Percentiles rank a stretch among this genome's conserved stretches.
Evolutionary conservation across 2,797 vertebrate species (phyloP).

Genomic region (Sebastes elongatus): DNA sequence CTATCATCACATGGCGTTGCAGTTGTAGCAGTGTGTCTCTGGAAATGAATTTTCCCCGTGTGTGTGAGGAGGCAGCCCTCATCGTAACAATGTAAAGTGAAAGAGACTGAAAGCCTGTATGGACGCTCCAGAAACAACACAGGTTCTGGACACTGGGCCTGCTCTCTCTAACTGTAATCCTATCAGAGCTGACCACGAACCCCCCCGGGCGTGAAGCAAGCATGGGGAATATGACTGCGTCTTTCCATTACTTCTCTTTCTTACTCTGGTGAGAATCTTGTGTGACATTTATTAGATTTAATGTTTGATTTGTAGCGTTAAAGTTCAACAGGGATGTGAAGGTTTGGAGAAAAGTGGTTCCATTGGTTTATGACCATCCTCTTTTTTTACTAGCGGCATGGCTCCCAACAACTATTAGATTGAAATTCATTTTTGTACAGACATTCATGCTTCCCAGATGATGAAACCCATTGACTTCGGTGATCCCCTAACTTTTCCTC

Average conservation of each 20-base stretch:
- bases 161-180: slow-evolving; percentile 21
- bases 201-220: slow-evolving; percentile 7
- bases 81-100: slow-evolving; percentile 17
- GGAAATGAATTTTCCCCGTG: neutral
- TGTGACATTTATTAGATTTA: slow-evolving; percentile 7
- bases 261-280: neutral
- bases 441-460: neutral
- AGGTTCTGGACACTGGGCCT: slow-evolving; percentile 7
- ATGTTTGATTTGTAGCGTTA: slow-evolving; percentile 12
- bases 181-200: slow-evolving; percentile 22
- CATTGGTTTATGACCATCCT: slow-evolving; percentile 1
- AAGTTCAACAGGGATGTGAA: neutral
- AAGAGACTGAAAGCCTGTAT: slow-evolving; percentile 21
- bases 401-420: neutral
- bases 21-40: slow-evolving; percentile 3
- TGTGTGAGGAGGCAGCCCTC: slow-evolving; percentile 6
- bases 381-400: neutral
- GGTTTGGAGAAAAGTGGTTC: neutral
- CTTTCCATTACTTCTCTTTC: slow-evolving; percentile 35
- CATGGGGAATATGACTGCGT: slow-evolving; percentile 10
- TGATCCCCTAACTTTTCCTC: too few species aligned
- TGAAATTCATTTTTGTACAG: neutral
- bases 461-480: neutral
- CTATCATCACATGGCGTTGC: neutral
- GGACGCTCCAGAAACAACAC: slow-evolving; percentile 50